phyloP scores from a whole-genome alignment of 2,113 vertebrate genomes.

The Zingel zingel region DNA sequence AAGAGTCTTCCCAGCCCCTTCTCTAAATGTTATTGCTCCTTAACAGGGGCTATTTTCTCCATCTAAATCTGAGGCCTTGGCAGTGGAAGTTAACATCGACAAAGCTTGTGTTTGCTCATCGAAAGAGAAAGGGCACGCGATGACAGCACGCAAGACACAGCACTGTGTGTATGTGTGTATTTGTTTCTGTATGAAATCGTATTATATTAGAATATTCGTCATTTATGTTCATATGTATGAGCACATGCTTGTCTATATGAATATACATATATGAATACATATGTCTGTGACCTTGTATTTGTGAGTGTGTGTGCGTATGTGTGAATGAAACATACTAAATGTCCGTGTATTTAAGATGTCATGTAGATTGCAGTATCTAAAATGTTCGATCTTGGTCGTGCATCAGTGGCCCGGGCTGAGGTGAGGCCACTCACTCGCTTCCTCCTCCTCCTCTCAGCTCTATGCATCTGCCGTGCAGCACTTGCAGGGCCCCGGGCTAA shows the following conservation, averaged over 20 bases:
- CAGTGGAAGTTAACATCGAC: slow-evolving; percentile 43
- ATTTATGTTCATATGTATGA: slow-evolving; percentile 18
- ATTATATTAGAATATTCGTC: not conserved
- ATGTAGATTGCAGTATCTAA: slow-evolving; percentile 17
- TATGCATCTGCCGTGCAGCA: slow-evolving; percentile 61
- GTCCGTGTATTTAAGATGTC: slow-evolving; percentile 14
- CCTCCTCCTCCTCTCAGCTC: slow-evolving; percentile 68
- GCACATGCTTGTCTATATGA: slow-evolving; percentile 4
- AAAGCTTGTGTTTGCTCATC: slow-evolving; percentile 22
- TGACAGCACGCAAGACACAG: not conserved
- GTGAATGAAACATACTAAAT: slow-evolving; percentile 23
- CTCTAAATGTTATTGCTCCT: slow-evolving; percentile 80
- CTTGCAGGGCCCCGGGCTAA: slow-evolving; percentile 74
- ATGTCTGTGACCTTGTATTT: slow-evolving; percentile 38
- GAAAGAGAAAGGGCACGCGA: slow-evolving; percentile 36
- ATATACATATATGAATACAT: slow-evolving; percentile 27
- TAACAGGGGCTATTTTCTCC: slow-evolving; percentile 68
- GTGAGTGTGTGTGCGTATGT: not conserved
- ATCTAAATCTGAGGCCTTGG: slow-evolving; percentile 60
- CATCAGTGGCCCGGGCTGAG: slow-evolving; percentile 42
- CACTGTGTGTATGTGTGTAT: slow-evolving; percentile 2
- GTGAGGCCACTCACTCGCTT: slow-evolving; percentile 42
- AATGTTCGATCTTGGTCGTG: slow-evolving; percentile 32
- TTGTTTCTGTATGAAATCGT: not conserved
- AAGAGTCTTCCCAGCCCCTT: slow-evolving; percentile 73